A percentile compares a stretch with the other conserved stretches of the same genome.
Conservation (phyloP, 2,888 invertebrate species). For the Aphodius granarius region DNA sequence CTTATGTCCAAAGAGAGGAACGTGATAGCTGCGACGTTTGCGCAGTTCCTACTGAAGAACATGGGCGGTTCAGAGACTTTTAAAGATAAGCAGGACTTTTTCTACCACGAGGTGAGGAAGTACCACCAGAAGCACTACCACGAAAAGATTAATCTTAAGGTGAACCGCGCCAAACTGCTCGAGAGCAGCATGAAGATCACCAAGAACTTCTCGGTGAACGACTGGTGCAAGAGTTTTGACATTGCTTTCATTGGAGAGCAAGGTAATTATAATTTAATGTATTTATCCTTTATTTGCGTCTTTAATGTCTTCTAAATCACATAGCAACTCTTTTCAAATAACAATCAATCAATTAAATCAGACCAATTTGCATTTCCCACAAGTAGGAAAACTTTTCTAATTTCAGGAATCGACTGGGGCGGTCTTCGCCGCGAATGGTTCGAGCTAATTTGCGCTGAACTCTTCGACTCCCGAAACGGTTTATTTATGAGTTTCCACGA, state of each 20-base stretch:
- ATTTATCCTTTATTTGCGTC: background rate
- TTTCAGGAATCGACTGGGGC: constrained; percentile 88
- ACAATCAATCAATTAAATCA: background rate
- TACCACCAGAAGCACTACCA: constrained; percentile 86
- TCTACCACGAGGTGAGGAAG: constrained; percentile 75
- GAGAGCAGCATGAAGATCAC: constrained; percentile 86
- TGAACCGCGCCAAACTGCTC: constrained; percentile 77
- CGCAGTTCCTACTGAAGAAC: constrained; percentile 87
- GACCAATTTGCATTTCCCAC: background rate
- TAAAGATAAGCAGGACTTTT: constrained; percentile 72
- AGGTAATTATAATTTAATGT: constrained; percentile 57
- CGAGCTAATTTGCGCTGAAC: constrained; percentile 81
- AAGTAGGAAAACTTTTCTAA: constrained; percentile 17
- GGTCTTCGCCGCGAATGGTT: constrained; percentile 95
- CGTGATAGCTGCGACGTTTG: constrained; percentile 90
- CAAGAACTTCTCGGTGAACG: constrained; percentile 80
- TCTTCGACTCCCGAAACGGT: constrained; percentile 83
- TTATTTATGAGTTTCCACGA: constrained; percentile 87
- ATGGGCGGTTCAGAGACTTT: constrained; percentile 95
- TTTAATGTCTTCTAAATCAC: no score
- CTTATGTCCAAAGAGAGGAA: constrained; percentile 83
- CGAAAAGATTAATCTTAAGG: constrained; percentile 81
- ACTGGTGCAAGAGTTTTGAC: constrained; percentile 95
- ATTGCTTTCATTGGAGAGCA: constrained; percentile 92
- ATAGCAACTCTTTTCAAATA: background rate